Evolutionary conservation across 2,797 vertebrate species (phyloP).

Genomic region (Danio albolineatus): DNA sequence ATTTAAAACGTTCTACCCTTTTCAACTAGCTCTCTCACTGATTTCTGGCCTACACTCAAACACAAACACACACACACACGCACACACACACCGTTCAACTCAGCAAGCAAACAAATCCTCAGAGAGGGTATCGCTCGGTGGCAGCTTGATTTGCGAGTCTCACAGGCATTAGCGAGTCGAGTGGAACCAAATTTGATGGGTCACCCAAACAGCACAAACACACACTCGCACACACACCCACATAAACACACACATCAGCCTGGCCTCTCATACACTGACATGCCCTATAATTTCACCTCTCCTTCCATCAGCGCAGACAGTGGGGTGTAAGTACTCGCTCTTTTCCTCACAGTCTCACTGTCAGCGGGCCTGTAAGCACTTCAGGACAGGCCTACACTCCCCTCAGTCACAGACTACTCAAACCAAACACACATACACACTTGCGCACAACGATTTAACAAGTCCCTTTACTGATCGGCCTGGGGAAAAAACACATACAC

Average conservation of each 20-base stretch:
- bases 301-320: slow-evolving; percentile 32
- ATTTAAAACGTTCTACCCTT: not conserved
- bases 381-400: slow-evolving; percentile 16
- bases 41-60: slow-evolving; percentile 7
- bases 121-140: slow-evolving; percentile 22
- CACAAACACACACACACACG: too few relatives aligned
- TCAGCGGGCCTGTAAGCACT: slow-evolving; percentile 28
- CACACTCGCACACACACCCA: slow-evolving; percentile 52
- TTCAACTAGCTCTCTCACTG: not conserved
- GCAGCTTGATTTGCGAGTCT: slow-evolving; percentile 53
- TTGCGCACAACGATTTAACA: slow-evolving; percentile 13
- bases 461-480: slow-evolving; percentile 21
- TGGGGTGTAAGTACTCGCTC: slow-evolving; percentile 41
- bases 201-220: slow-evolving; percentile 46
- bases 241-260: slow-evolving; percentile 9
- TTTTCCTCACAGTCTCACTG: slow-evolving; percentile 26
- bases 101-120: slow-evolving; percentile 43
- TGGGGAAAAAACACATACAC: not conserved
- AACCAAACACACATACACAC: not conserved
- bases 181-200: slow-evolving; percentile 56
- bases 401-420: slow-evolving; percentile 6
- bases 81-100: slow-evolving; percentile 9
- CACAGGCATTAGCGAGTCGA: slow-evolving; percentile 48
- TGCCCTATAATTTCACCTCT: slow-evolving; percentile 40
- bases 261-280: slow-evolving; percentile 16